Percentiles rank a stretch among this genome's conserved stretches.
phyloP scores from a whole-genome alignment of 2,113 vertebrate species.

The Egretta garzetta region DNA sequence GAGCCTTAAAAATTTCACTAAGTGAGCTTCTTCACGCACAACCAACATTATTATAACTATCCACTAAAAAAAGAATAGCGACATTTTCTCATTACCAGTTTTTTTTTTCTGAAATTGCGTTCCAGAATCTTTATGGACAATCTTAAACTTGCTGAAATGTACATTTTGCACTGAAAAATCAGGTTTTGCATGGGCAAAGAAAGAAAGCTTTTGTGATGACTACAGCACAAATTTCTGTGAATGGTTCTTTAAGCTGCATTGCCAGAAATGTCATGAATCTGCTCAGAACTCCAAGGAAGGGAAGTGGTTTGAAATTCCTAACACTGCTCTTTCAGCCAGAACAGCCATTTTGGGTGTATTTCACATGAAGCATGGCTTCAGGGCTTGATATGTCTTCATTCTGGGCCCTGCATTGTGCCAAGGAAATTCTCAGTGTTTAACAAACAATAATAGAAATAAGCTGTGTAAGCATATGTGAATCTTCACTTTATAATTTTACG shows the following conservation, averaged over 20 bases:
- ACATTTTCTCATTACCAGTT: not conserved
- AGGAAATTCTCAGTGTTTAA: slow-evolving; percentile 30
- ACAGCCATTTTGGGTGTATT: slow-evolving; percentile 51
- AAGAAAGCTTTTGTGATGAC: slow-evolving; percentile 39
- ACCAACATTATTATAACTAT: not conserved
- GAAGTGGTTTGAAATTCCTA: slow-evolving; percentile 62
- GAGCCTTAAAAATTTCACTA: not conserved
- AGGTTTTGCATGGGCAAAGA: not conserved
- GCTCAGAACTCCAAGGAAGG: slow-evolving; percentile 21
- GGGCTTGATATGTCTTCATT: slow-evolving; percentile 25
- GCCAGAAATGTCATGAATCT: slow-evolving; percentile 52
- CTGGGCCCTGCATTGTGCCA: slow-evolving; percentile 5
- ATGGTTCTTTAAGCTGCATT: not conserved
- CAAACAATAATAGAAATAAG: slow-evolving; percentile 56
- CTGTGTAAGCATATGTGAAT: slow-evolving; percentile 44
- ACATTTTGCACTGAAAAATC: slow-evolving; percentile 9
- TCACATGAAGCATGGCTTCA: slow-evolving; percentile 17
- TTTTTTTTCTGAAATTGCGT: not conserved
- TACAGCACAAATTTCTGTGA: slow-evolving; percentile 42
- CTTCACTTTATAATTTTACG: not conserved
- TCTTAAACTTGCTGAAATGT: not conserved
- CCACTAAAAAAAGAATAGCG: not conserved
- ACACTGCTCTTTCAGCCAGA: slow-evolving; percentile 31
- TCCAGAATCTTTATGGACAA: not conserved
- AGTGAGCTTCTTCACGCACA: not conserved